Evolutionary conservation across 37 sponge, comb jelly and placozoan species (phyloP).

Genomic region (Hormiphora californensis): DNA sequence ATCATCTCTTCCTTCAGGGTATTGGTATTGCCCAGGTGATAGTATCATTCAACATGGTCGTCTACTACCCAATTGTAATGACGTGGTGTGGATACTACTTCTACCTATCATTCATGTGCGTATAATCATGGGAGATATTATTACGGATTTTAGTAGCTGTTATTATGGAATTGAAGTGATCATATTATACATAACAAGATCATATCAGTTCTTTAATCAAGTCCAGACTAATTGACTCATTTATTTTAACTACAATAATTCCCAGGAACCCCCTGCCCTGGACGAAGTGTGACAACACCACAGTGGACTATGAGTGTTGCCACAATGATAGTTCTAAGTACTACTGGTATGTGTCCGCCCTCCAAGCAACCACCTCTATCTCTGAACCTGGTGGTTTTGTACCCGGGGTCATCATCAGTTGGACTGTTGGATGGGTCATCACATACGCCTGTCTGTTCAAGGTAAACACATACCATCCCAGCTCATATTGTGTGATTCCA

Average conservation of each 20-base stretch:
- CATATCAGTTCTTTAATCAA: no score
- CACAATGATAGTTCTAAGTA: not conserved
- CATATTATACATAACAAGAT: no score
- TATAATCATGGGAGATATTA: not conserved
- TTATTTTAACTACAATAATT: not conserved
- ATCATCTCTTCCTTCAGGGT: constrained; percentile 67
- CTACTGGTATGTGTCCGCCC: constrained; percentile 7
- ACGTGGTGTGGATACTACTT: constrained; percentile 82
- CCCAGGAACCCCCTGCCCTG: constrained; percentile 69
- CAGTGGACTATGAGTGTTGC: not conserved
- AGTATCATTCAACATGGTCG: constrained; percentile 60
- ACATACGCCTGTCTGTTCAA: constrained; percentile 20
- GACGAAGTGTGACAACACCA: constrained; percentile 63
- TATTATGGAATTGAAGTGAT: no score
- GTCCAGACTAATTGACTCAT: not conserved
- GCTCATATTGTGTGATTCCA: no score
- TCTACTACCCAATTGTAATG: constrained; percentile 89
- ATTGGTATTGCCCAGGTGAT: constrained; percentile 71
- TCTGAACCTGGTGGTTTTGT: not conserved
- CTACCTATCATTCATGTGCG: constrained; percentile 60
- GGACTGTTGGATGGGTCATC: not conserved
- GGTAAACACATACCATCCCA: no score
- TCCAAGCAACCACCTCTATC: constrained; percentile 5
- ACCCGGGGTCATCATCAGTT: not conserved
- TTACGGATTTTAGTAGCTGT: no score